Evolutionary conservation across 1,140 invertebrate species (phyloP), one percentile per base, ranked within the genome.

Genomic region (Ganaspis sp.): DNA sequence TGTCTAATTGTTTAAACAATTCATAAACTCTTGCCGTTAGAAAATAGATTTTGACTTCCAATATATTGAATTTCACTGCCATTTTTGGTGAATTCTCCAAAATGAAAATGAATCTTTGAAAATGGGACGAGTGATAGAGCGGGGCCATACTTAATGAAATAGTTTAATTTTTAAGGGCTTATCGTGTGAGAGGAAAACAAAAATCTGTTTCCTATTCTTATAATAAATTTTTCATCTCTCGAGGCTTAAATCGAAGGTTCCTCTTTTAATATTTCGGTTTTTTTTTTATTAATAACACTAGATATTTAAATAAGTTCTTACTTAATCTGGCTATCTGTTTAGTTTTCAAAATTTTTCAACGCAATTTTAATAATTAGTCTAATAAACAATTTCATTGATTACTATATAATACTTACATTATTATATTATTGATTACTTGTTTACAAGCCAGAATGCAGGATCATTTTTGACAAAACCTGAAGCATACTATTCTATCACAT

Each of bases 401-500:
- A 34, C 2, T 3, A 34, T 2, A 34, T 34, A 34, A 34, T 34
- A 34, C 29, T n/a, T n/a, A n/a, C n/a, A n/a, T n/a, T n/a, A n/a
- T n/a, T n/a, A n/a, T n/a, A n/a, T n/a, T n/a, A 42, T 45, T 19
- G 15, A 72, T 17, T 21, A 23, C 11, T 72, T 21, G 9, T 19
- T 23, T 26, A 21, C 23, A 45, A 49, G 37, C 71, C 34, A 49
- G 17, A 29, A 54, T 53, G 69, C 78, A 76, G 72, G 72, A 73
- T 72, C 77, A 74, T 76, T 72, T 49, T 12, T 70, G 54, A 76
- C 81, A 72, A 87, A 83, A 90, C 80, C 85, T 86, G 84, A 87
- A 86, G 85, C 83, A 88, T 85, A 29, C 23, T 88, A 88, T 83
- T 89, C 87, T 89, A 91, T 89, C 87, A 91, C 84, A 87, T 91